A percentile compares a stretch with the other conserved stretches of the same genome.
These are phyloP conservation scores for Dione vanillae DNA, from an alignment of 2,888 invertebrate genomes.

Conservation along the genomic window DNA sequence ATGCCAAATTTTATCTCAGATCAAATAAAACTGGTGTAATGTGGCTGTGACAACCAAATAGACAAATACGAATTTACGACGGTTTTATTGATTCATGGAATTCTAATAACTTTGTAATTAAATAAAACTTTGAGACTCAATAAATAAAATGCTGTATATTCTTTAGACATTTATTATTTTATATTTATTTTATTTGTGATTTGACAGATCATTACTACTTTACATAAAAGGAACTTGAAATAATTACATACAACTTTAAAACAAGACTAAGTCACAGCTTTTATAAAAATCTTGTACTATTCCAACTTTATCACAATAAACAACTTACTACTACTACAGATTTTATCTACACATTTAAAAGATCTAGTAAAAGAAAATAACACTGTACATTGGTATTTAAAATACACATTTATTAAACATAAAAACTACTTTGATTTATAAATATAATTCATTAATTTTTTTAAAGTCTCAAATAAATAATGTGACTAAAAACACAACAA, in stretches of 20 bases:
- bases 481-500: neutral
- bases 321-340: constrained; percentile 43
- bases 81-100: no score
- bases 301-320: constrained; percentile 49
- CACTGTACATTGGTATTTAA: constrained; percentile 12
- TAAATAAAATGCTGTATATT: constrained; percentile 24
- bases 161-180: constrained; percentile 44
- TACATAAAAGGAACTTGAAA: constrained; percentile 47
- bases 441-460: neutral
- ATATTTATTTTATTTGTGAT: constrained; percentile 39
- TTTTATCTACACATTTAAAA: constrained; percentile 34
- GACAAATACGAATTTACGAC: no score
- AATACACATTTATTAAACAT: constrained; percentile 9
- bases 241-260: constrained; percentile 40
- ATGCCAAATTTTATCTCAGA: no score
- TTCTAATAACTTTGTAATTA: no score
- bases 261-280: constrained; percentile 41
- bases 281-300: constrained; percentile 47
- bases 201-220: constrained; percentile 36
- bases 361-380: constrained; percentile 24
- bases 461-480: constrained; percentile 6
- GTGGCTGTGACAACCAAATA: no score
- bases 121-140: neutral
- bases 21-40: no score
- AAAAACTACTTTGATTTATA: neutral